Evolutionary conservation across 2,113 vertebrate genomes (phyloP), one percentile per base, ranked within the genome.

Genomic region (Dipodomys ordii): DNA sequence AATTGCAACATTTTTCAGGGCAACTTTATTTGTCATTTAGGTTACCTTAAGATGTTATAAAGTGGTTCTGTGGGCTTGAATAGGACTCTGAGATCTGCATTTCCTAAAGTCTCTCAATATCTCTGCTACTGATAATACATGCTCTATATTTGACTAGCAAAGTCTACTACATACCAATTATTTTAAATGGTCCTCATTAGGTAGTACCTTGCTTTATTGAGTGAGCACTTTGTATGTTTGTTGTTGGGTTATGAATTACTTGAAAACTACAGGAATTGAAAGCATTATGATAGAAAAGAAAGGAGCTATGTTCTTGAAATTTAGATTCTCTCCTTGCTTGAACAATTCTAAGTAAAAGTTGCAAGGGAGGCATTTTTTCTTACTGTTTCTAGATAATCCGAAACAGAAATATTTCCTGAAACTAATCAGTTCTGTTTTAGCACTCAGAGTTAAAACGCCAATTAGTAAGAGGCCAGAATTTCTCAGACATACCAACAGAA

Each of bases 401-500:
- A 44, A 97, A 83, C 28, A 92, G 68, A 95, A 94, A 65, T 93
- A 78, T 81, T 92, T 95, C 39, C 39, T 88, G 57, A 79, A 92
- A 19, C 39, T 81, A 88, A 96, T 94, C 94, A 80, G 44, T 92
- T 92, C 92, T 96, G 72, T 96, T 96, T 85, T 83, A 87, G 65
- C 32, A 73, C 18, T 27, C 16, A 86, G 92, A 92, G 49, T 49
- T 93, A 81, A 92, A 82, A 82, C 68, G 19, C 76, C 79, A 96
- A 87, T 95, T 95, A 95, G 68, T 86, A 80, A 94, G 65, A 64
- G 86, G 72, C 35, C 86, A 91, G 28, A 86, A 93, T 93, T 95
- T 96, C 67, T 85, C 81, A 97, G 87, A 89, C 81, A 94, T 90
- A 69, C 71, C 84, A 94, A 71, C 5, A 27, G 79, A 93, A 96